These are phyloP conservation scores for Nasonia vitripennis DNA, from an alignment of 1,140 invertebrate species.

Conservation along the genomic window DNA sequence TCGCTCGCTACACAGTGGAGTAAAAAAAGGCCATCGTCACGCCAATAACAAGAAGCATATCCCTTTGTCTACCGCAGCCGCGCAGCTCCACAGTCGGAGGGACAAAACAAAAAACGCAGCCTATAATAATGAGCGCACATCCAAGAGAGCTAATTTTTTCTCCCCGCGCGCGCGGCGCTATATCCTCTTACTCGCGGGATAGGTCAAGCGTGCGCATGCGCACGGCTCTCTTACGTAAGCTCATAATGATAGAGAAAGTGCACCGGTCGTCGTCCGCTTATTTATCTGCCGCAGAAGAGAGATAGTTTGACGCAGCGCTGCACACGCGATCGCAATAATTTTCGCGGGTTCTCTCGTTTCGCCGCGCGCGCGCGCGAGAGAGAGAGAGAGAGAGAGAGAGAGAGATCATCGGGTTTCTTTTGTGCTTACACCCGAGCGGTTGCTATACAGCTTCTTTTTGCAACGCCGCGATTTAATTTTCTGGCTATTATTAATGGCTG, in stretches of 20 bases:
- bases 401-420: neutral
- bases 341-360: neutral
- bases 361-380: neutral
- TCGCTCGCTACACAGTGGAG: too few species aligned
- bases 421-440: too few species aligned
- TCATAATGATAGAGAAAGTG: conserved; percentile 51
- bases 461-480: neutral
- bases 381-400: too few species aligned
- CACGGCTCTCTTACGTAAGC: conserved; percentile 46
- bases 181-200: conserved; percentile 22
- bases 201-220: conserved; percentile 31
- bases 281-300: conserved; percentile 1
- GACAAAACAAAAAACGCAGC: neutral
- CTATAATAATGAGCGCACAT: neutral
- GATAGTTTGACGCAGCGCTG: neutral
- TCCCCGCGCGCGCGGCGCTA: neutral
- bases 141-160: conserved; percentile 17
- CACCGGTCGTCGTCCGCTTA: conserved; percentile 26
- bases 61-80: neutral
- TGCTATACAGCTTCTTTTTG: neutral
- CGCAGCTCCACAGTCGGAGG: too few species aligned
- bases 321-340: conserved; percentile 33
- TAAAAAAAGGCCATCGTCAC: too few species aligned
- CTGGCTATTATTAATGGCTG: neutral
- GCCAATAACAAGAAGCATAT: neutral